phyloP scores from a whole-genome alignment of 2,888 invertebrate genomes.

The Dryomyza anilis region DNA sequence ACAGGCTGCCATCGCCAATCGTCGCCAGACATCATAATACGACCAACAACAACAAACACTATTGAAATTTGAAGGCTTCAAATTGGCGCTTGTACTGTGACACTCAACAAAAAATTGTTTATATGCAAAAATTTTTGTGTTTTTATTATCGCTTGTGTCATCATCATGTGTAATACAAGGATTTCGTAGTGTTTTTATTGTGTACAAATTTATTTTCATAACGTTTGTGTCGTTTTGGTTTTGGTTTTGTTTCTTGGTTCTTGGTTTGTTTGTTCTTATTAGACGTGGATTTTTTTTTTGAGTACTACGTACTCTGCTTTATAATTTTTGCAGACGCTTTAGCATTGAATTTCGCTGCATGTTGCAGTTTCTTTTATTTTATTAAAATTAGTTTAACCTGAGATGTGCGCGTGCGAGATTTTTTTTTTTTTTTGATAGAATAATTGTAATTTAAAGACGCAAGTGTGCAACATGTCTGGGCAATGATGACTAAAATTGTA shows the following conservation, averaged over 20 bases:
- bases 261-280: neutral
- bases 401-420: conserved; percentile 17
- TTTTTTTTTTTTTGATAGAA: neutral
- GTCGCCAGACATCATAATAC: neutral
- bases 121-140: neutral
- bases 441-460: neutral
- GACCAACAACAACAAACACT: neutral
- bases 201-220: neutral
- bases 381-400: conserved; percentile 5
- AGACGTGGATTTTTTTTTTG: conserved; percentile 18
- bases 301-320: neutral
- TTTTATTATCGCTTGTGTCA: neutral
- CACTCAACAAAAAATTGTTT: neutral
- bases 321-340: conserved; percentile 36
- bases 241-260: conserved; percentile 1
- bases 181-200: neutral
- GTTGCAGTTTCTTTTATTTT: conserved; percentile 32
- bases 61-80: conserved; percentile 13
- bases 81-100: conserved; percentile 33
- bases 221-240: neutral
- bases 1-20: neutral
- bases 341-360: conserved; percentile 53
- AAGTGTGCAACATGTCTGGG: neutral
- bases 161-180: neutral
- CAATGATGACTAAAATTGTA: neutral